These are phyloP conservation scores for Magallana angulata DNA, from an alignment of 1,140 invertebrate species.

Conservation along the genomic window DNA sequence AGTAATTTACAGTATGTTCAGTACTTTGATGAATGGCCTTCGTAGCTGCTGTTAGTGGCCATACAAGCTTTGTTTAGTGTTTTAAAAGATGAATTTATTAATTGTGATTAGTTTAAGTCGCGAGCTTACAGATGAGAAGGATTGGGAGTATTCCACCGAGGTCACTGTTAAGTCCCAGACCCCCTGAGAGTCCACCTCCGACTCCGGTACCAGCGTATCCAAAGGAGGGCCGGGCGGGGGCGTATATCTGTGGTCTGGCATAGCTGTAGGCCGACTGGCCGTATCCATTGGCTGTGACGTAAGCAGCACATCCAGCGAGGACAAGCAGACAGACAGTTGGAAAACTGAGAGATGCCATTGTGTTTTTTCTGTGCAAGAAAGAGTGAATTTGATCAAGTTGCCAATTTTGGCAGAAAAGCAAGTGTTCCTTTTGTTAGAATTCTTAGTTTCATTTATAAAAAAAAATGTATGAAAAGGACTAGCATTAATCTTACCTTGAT, in stretches of 20 bases:
- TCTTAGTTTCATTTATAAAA: not conserved
- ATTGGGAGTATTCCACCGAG: not conserved
- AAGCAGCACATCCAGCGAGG: not conserved
- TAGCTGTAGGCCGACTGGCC: not conserved
- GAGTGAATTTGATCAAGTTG: not conserved
- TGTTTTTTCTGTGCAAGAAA: not conserved
- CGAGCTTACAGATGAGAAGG: constrained; percentile 1
- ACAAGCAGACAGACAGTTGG: not conserved
- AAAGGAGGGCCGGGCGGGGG: not conserved
- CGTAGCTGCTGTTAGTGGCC: too few relatives aligned
- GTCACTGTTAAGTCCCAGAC: not conserved
- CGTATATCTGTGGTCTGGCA: not conserved
- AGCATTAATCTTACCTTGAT: not conserved
- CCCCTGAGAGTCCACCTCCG: not conserved
- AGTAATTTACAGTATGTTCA: too few relatives aligned
- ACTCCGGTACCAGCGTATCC: not conserved
- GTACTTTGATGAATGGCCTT: too few relatives aligned
- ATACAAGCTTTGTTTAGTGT: too few relatives aligned
- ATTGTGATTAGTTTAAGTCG: too few relatives aligned
- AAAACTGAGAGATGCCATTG: not conserved
- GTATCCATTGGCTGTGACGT: not conserved
- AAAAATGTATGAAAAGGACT: not conserved
- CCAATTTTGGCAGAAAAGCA: not conserved
- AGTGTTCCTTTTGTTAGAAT: not conserved
- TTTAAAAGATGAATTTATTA: too few relatives aligned